Evolutionary conservation across 2,797 vertebrate species (phyloP).

Genomic region (Danio jaintianensis): DNA sequence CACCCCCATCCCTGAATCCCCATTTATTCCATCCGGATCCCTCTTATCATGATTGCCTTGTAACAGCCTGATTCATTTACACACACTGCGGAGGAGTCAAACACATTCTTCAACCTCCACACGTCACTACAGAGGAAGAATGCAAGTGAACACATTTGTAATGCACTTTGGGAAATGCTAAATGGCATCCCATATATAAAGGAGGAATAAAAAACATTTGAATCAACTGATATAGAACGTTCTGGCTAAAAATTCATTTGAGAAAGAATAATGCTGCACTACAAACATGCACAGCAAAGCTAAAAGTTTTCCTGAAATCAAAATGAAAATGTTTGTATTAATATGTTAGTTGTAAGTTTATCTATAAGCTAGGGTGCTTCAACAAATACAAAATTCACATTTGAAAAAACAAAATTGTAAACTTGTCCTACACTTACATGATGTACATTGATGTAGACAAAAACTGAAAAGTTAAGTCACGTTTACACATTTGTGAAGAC

Average conservation of each 20-base stretch:
- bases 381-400: too few relatives aligned
- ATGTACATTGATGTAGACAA: too few relatives aligned
- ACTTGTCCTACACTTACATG: too few relatives aligned
- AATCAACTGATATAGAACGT: neutral
- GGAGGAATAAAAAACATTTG: neutral
- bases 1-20: slow-evolving; percentile 68
- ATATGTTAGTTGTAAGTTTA: too few relatives aligned
- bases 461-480: too few relatives aligned
- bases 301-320: neutral
- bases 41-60: slow-evolving; percentile 80
- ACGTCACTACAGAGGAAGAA: slow-evolving; percentile 67
- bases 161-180: slow-evolving; percentile 43
- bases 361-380: too few relatives aligned
- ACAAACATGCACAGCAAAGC: neutral
- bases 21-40: slow-evolving; percentile 76
- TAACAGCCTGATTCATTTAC: slow-evolving; percentile 74
- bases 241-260: neutral
- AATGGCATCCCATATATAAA: neutral
- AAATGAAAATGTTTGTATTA: too few relatives aligned
- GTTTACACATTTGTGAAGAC: too few relatives aligned
- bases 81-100: slow-evolving; percentile 67
- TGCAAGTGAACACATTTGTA: slow-evolving; percentile 53
- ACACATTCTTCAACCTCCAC: slow-evolving; percentile 76
- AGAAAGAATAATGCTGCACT: neutral
- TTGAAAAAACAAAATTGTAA: too few relatives aligned